Evolutionary conservation across 2,797 vertebrate genomes (phyloP).

Genomic region (Eurystomus glaucurus): DNA sequence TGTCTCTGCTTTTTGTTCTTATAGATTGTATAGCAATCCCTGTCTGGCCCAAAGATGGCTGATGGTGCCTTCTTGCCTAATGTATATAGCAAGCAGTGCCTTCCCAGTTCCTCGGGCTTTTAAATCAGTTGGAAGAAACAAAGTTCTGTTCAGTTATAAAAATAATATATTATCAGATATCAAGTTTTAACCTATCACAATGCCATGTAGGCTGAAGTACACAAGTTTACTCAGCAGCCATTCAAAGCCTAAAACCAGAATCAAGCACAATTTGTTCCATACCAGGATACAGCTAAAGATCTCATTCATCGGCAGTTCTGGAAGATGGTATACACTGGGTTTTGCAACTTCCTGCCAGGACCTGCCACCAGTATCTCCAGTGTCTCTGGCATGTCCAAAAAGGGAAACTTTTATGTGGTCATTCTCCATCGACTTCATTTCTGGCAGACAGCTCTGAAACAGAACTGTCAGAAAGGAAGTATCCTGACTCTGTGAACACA

Average conservation of each 20-base stretch:
- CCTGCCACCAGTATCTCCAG: not conserved
- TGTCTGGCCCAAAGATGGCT: not conserved
- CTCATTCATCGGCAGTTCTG: not conserved
- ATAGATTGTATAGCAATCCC: not conserved
- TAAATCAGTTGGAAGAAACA: not conserved
- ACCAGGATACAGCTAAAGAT: not conserved
- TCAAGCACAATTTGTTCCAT: not conserved
- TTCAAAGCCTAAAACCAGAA: not conserved
- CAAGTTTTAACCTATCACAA: not conserved
- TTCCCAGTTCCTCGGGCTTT: not conserved
- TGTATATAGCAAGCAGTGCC: not conserved
- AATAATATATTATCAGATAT: not conserved
- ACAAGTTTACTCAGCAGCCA: not conserved
- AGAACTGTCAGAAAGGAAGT: not conserved
- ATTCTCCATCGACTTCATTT: not conserved
- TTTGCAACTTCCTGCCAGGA: not conserved
- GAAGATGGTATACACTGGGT: not conserved
- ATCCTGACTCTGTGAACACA: not conserved
- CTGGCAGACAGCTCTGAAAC: not conserved
- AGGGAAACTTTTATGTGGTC: not conserved
- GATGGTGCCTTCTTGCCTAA: not conserved
- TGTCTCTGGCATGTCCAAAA: not conserved
- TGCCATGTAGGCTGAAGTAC: not conserved
- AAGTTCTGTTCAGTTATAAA: not conserved
- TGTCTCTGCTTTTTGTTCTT: not conserved